Conservation (phyloP, 2,888 invertebrate genomes). For the Dichetophora obliterata region DNA sequence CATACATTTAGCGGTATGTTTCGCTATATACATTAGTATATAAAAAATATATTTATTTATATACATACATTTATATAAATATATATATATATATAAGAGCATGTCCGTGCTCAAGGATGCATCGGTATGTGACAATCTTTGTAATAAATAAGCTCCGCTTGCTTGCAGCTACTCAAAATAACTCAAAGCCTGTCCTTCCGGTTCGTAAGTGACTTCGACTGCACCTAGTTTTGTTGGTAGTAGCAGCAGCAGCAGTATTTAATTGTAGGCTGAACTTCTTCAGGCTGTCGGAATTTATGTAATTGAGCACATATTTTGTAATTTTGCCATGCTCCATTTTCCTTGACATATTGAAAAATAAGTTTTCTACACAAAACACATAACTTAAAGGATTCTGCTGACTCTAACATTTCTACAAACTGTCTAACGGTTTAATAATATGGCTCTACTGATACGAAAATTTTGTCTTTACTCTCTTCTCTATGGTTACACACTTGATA, state of each 20-base stretch:
- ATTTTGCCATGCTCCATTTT: no score
- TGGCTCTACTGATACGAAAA: no score
- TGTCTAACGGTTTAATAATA: no score
- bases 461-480: no score
- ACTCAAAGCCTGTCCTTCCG: conserved; percentile 17
- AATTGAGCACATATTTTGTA: background rate
- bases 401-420: no score
- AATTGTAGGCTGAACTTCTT: conserved; percentile 15
- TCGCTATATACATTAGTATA: conserved; percentile 9
- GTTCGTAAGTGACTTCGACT: conserved; percentile 9
- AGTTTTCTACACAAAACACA: no score
- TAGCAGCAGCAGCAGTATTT: background rate
- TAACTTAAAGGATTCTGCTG: no score
- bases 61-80: conserved; percentile 3
- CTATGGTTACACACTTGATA: no score
- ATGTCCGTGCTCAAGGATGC: conserved; percentile 23
- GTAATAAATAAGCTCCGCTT: conserved; percentile 32
- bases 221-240: background rate
- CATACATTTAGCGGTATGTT: background rate
- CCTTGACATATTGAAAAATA: no score
- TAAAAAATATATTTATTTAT: background rate
- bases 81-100: no score
- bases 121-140: conserved; percentile 13
- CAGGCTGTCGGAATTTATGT: conserved; percentile 5
- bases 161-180: conserved; percentile 15